Percentiles rank a stretch among this genome's conserved stretches.
Evolutionary conservation across 2,113 vertebrate genomes (phyloP).

Genomic region (Percopsis transmontana): DNA sequence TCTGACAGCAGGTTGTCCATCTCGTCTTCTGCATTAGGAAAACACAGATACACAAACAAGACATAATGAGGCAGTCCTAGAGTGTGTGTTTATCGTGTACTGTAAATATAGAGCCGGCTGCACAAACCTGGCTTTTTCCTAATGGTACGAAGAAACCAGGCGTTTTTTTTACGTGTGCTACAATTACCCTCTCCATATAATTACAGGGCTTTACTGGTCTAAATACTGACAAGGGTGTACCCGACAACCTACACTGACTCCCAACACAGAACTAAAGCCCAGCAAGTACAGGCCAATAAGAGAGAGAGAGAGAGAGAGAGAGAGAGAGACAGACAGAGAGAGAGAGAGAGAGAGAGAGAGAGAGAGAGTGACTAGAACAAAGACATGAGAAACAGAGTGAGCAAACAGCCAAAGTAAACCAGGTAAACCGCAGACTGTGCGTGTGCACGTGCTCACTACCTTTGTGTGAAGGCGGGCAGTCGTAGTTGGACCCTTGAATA

Average conservation of each 20-base stretch:
- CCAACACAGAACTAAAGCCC: conserved; percentile 49
- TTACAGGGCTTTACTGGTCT: conserved; percentile 69
- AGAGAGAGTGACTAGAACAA: background rate
- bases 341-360: too few species aligned
- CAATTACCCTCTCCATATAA: conserved; percentile 76
- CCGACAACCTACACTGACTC: conserved; percentile 54
- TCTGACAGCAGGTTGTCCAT: conserved; percentile 88
- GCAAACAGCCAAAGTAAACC: background rate
- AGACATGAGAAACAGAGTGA: background rate
- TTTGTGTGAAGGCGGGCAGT: conserved; percentile 92
- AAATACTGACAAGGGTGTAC: conserved; percentile 70
- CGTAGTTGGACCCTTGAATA: conserved; percentile 88
- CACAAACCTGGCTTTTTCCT: conserved; percentile 56
- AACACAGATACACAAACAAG: conserved; percentile 27
- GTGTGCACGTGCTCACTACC: conserved; percentile 61
- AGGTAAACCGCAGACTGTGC: background rate
- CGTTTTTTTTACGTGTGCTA: conserved; percentile 68
- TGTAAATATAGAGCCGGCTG: conserved; percentile 65
- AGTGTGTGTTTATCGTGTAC: conserved; percentile 20
- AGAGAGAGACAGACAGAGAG: too few species aligned
- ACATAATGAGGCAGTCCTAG: conserved; percentile 23
- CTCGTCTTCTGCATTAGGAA: conserved; percentile 80
- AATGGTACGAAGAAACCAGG: conserved; percentile 67
- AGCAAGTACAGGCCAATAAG: conserved; percentile 35
- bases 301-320: conserved; percentile 1